Evolutionary conservation across 30 jellyfish, hydroid and myxozoan species (phyloP), one percentile per base, ranked within the genome.

Genomic region (Nemopilema nomurai): DNA sequence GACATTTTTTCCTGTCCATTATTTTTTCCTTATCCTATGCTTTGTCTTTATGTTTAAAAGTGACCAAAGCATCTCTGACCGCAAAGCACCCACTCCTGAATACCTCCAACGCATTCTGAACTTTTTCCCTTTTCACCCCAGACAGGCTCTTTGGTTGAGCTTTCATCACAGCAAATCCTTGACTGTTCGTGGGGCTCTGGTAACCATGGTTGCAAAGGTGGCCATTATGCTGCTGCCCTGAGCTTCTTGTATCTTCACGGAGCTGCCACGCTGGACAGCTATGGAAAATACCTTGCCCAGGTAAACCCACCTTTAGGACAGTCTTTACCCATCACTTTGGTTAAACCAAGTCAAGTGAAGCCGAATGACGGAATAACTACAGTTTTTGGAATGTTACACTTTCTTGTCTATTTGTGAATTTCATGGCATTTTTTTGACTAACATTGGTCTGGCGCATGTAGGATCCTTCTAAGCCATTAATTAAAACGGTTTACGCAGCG

Each of bases 171-270:
- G 49, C 99, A 94, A 71, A 73, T 94, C n/a, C 91, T 94, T 4
- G 99, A 94, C 74, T 94, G 99, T 76, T 90, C 98, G 16, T 94
- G 99, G 99, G 97, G 97, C 1, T 90, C 87, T 67, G 99, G 99
- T 63, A 94, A 94, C 91, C 99, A 94, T 87, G 99, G 99, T 52
- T 94, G 99, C 90, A 94, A 94, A 71, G 99, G 99, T 16, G 99
- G 99, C 80, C 97, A 89, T 80, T 94, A 94, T 85, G 97, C 99
- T 18, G 90, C 97, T 29, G 99, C 97, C 19, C 86, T 94, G 26
- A 94, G 99, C 51, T 94, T 97, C 91, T 67, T 94, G 28, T 94
- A 84, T 63, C 81, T 86, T 20, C 99, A 94, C 49, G 99, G 99
- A 0, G 86, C 91, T 41, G 92, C 97, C 41, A 94, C 99, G 8